phyloP scores from a whole-genome alignment of 35 echinoderm and acorn worm species.

The Strongylocentrotus purpuratus region DNA sequence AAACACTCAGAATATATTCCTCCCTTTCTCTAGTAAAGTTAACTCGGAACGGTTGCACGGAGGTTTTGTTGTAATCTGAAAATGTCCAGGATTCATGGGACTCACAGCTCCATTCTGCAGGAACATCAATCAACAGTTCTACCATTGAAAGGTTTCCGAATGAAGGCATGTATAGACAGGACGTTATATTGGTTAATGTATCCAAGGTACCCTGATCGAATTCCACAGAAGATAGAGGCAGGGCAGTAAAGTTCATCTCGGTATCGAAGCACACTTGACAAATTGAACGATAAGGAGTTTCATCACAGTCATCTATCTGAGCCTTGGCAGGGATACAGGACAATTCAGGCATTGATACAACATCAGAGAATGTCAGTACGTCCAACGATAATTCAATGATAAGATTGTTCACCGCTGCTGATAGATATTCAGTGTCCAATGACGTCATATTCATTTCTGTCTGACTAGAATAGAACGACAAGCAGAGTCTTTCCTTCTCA shows the following conservation, averaged over 20 bases:
- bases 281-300: neutral
- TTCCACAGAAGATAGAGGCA: neutral
- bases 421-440: neutral
- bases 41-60: neutral
- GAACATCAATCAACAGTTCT: slow-evolving; percentile 3
- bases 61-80: neutral
- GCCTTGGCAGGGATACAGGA: neutral
- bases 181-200: neutral
- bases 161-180: neutral
- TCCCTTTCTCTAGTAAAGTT: neutral
- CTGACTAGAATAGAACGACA: neutral
- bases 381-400: neutral
- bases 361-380: neutral
- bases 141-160: neutral
- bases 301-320: neutral
- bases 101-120: neutral
- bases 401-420: neutral
- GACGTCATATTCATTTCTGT: neutral
- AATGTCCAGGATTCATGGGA: neutral
- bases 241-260: neutral
- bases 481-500: neutral
- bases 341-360: neutral
- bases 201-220: neutral
- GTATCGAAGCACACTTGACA: neutral
- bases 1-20: neutral